Base-by-base conservation (phyloP, 2,113 vertebrate species). In the Pithys albifrons region DNA sequence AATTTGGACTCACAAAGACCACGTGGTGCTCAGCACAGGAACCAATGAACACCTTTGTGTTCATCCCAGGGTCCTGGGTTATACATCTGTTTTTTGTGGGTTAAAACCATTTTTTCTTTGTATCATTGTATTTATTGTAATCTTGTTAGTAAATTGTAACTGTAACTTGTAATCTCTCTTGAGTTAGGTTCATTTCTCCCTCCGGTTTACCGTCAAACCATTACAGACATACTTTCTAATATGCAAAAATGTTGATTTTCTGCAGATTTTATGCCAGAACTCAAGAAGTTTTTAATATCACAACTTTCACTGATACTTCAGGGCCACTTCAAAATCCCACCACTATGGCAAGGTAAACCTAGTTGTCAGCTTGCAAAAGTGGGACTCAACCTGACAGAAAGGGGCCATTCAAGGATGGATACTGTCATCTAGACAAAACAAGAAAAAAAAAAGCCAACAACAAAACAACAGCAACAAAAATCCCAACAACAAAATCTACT, bases 291-390 rank as follows among this genome's bases (percentile, higher is more conserved):
- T 64, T 77, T 89, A 67, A 33, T 43, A 74, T 46, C 41, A 54
- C 11, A 23, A 11, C 3, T 46, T 66, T 43, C 27, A 45, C 2
- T 62, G 65, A 39, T 41, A 9, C 25, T 33, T 19, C 16, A 59
- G 25, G 16, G 12, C 14, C 14, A 12, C 7, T 87, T 19, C 33
- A 71, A 20, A 58, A 69, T 67, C 29, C 29, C 25, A 64, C 12
- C 25, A 33, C 27, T 64, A 7, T 1, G 6, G 37, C 19, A 78
- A 7, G 4, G 19, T 58, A 7, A 75, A 28, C 4, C 3, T 67
- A 13, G 2, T 4, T 59, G 27, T 19, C 54, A 57, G 0, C 0
- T 0, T n/a, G 23, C 0, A 6, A 76, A 79, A 88, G 17, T 2
- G 16, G 82, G 49, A 28, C 18, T 69, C 41, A 82, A 43, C n/a